A percentile compares a stretch with the other conserved stretches of the same genome.
phyloP scores from a whole-genome alignment of 2,888 invertebrate genomes.

The Monoplex corrugatus region DNA sequence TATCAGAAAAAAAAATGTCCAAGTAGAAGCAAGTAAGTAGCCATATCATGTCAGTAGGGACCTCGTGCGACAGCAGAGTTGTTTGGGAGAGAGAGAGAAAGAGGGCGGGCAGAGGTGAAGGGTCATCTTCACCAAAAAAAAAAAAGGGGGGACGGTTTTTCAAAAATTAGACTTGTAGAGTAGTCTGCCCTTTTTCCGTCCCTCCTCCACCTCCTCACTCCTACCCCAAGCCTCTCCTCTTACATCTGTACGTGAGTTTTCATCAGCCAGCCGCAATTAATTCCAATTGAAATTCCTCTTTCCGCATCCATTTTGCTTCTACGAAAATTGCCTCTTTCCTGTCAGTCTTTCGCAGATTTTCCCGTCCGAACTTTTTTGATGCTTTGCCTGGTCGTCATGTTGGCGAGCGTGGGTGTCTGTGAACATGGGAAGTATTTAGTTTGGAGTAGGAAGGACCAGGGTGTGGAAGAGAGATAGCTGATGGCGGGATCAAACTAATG shows the following conservation, averaged over 20 bases:
- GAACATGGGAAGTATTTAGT: neutral
- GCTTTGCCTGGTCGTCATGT: no score
- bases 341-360: slow-evolving; percentile 43
- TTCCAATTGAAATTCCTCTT: slow-evolving; percentile 59
- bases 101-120: neutral
- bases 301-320: slow-evolving; percentile 50
- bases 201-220: slow-evolving; percentile 27
- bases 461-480: no score
- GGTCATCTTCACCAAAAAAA: slow-evolving; percentile 35
- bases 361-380: slow-evolving; percentile 22
- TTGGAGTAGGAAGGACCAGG: neutral
- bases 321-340: slow-evolving; percentile 55
- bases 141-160: slow-evolving; percentile 44
- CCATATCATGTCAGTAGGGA: no score
- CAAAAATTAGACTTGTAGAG: slow-evolving; percentile 56
- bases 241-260: slow-evolving; percentile 50
- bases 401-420: neutral
- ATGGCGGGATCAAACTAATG: no score
- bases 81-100: neutral
- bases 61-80: no score
- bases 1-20: no score
- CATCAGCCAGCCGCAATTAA: slow-evolving; percentile 52
- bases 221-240: slow-evolving; percentile 37
- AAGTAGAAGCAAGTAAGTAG: no score
- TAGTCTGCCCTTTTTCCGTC: slow-evolving; percentile 45